Percentiles rank a stretch among this genome's conserved stretches.
Evolutionary conservation across 2,113 vertebrate genomes (phyloP).

Genomic region (Hypanus sabinus): DNA sequence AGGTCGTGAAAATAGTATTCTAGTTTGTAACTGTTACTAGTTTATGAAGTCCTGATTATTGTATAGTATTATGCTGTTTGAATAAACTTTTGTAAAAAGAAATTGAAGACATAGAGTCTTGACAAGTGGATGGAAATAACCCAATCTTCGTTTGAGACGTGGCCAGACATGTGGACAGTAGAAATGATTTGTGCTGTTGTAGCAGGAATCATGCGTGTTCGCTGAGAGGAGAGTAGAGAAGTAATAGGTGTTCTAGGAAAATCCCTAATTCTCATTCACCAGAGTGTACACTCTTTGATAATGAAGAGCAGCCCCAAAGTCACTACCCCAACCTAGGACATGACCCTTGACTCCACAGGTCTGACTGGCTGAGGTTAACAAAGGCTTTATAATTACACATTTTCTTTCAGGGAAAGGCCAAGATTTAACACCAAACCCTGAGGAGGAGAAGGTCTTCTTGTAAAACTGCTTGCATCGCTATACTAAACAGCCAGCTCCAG

Average conservation of each 20-base stretch:
- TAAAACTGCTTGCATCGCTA: neutral
- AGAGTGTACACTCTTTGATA: neutral
- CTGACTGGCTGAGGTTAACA: neutral
- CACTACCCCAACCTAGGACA: neutral
- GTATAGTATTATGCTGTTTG: no score
- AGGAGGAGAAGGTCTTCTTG: neutral
- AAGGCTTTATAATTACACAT: neutral
- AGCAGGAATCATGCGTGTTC: no score
- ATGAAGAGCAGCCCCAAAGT: neutral
- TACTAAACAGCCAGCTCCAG: neutral
- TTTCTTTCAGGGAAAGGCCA: neutral
- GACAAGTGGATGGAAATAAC: neutral
- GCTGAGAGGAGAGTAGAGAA: neutral
- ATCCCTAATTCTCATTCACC: no score
- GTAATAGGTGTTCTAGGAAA: neutral
- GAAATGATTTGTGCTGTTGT: neutral
- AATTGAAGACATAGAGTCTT: no score
- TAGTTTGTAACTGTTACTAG: no score
- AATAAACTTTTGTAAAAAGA: no score
- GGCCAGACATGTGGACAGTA: neutral
- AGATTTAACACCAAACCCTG: neutral
- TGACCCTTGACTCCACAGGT: neutral
- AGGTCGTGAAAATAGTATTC: no score
- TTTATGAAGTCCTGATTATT: no score
- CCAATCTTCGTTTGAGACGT: neutral